Conservation (phyloP, 2,797 vertebrate genomes). For the Onychomys torridus region DNA sequence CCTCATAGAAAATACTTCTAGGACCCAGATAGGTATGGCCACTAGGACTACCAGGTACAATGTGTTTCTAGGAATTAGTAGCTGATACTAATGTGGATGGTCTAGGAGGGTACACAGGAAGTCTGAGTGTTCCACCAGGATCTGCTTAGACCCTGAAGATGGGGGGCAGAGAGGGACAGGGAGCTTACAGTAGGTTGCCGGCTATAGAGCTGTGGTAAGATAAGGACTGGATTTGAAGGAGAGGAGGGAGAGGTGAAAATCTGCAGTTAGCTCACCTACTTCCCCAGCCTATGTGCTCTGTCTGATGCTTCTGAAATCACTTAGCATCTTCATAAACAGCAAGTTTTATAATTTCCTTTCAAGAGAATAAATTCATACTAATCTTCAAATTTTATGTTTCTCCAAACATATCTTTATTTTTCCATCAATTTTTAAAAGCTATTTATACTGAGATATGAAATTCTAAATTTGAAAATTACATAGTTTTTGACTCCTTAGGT, state of each 20-base stretch:
- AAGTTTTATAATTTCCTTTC: background rate
- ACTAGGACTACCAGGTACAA: too few species aligned
- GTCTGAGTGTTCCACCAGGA: too few species aligned
- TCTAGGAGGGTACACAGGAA: too few species aligned
- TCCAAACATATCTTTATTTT: slow-evolving; percentile 20
- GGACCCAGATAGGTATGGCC: too few species aligned
- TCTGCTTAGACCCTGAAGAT: background rate
- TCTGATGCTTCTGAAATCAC: background rate
- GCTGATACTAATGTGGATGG: too few species aligned
- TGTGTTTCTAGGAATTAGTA: too few species aligned
- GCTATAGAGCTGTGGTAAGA: background rate
- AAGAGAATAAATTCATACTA: background rate
- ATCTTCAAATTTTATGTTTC: slow-evolving; percentile 4
- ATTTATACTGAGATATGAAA: background rate
- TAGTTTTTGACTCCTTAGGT: background rate
- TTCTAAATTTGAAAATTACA: background rate
- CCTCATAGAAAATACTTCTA: too few species aligned
- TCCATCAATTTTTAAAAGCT: background rate
- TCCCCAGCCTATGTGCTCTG: background rate
- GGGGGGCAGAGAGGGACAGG: background rate
- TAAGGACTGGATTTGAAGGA: background rate
- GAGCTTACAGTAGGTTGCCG: background rate
- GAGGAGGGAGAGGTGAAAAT: background rate
- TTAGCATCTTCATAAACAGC: background rate
- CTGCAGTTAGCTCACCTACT: background rate